Base-by-base conservation (phyloP, 2,888 invertebrate species). In the Ichneumon xanthorius region DNA sequence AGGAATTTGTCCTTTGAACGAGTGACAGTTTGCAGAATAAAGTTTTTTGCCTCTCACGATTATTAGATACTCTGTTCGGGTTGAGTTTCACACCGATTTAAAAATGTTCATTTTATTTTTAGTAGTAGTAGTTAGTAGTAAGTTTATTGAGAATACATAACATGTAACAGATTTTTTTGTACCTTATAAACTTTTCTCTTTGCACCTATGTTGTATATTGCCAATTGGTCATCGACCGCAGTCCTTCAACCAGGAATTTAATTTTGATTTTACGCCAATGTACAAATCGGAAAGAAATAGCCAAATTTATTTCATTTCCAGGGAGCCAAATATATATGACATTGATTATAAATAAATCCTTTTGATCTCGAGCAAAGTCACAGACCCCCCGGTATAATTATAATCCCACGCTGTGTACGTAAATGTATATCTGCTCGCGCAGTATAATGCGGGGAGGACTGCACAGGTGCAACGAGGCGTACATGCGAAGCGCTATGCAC, bases 401-500 rank as follows among this genome's bases (percentile, higher is more conserved):
- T 72, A 67, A 82, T 67, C 58, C 22, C 58, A 71, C 22, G 37
- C 65, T 45, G 33, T 45, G 33, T 55, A 67, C 40, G 37, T 1
- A 37, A 71, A 63, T 6, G 55, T 84, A 55, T 80, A 50, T 72
- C 37, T 65, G 26, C 14, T 19, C 37, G 5, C 6, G 45, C 19
- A 26, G 55, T 79, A 58, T 68, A 67, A 78, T 67, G 40, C 68
- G 48, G 37, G 61, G 61, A 73, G 70, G 78, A 50, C 68, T 26
- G 73, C 81, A 85, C 84, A 85, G 85, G 85, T 85, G 85, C 81
- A 85, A 79, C 81, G 85, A 85, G 80, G 78, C 85, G 81, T 85
- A 75, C 63, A 78, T 71, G 70, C 82, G 67, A 76, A 85, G 79
- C 75, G 81, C 85, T 79, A 75, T 45, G 45, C 72, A 55, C 58